Conservation (phyloP, 2,797 vertebrate genomes). For the Hydrophis major region DNA sequence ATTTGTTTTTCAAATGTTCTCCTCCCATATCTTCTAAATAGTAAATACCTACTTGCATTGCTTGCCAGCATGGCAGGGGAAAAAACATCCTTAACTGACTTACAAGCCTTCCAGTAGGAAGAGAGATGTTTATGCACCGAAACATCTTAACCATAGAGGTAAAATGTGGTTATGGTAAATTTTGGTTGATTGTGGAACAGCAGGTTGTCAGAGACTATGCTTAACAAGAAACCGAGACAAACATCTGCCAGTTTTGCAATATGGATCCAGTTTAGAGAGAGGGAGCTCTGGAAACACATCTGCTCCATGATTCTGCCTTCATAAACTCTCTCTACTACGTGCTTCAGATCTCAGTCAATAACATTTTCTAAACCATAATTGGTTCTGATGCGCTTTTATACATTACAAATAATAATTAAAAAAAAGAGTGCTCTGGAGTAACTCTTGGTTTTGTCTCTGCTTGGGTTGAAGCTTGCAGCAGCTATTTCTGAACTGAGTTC, state of each 20-base stretch:
- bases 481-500: too few relatives aligned
- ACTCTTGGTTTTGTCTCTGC: background rate
- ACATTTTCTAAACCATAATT: background rate
- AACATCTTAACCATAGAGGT: background rate
- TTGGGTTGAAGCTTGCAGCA: rapidly evolving
- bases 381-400: background rate
- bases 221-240: background rate
- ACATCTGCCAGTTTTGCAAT: background rate
- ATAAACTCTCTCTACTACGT: background rate
- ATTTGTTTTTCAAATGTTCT: background rate
- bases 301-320: background rate
- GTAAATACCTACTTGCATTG: background rate
- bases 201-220: background rate
- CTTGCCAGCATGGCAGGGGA: background rate
- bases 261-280: background rate
- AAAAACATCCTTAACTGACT: background rate
- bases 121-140: background rate
- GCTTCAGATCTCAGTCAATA: background rate
- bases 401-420: background rate
- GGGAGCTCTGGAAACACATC: background rate
- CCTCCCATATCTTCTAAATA: background rate
- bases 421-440: background rate
- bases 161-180: background rate
- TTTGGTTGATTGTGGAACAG: background rate
- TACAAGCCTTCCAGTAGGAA: background rate